Conservation (phyloP, 2,888 invertebrate genomes). For the Drosophila colorata region DNA sequence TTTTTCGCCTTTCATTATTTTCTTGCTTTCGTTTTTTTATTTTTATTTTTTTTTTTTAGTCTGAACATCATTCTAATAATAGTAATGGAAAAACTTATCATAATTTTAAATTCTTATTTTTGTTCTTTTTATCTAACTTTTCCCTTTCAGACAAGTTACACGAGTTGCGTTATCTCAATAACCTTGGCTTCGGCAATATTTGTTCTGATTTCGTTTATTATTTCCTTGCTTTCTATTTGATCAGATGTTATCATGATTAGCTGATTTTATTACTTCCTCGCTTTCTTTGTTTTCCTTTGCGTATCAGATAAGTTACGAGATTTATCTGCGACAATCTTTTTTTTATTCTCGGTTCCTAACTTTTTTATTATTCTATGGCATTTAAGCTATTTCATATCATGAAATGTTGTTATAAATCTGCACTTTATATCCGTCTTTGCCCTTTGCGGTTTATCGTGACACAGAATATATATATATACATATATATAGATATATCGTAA, state of each 20-base stretch:
- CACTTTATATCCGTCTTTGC: background rate
- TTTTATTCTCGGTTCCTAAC: background rate
- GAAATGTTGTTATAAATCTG: background rate
- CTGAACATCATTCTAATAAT: background rate
- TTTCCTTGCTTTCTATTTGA: slow-evolving; percentile 9
- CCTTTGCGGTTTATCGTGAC: background rate
- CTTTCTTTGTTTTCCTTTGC: background rate
- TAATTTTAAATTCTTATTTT: background rate
- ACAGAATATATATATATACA: background rate
- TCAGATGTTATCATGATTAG: background rate
- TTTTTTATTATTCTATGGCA: background rate
- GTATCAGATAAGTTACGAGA: slow-evolving; percentile 1
- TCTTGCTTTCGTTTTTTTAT: background rate
- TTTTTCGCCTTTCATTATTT: background rate
- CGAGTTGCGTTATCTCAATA: background rate
- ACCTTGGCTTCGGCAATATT: background rate
- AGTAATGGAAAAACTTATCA: background rate
- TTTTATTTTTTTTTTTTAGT: background rate
- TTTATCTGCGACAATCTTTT: slow-evolving; percentile 4
- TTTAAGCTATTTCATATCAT: background rate
- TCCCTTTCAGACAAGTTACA: slow-evolving; percentile 9
- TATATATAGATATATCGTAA: too few species aligned
- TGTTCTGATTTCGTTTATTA: slow-evolving; percentile 5
- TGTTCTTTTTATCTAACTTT: background rate
- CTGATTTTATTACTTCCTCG: slow-evolving; percentile 5